Percentiles rank a stretch among this genome's conserved stretches.
Evolutionary conservation across 1,140 invertebrate species (phyloP).

Genomic region (Pinna nobilis): DNA sequence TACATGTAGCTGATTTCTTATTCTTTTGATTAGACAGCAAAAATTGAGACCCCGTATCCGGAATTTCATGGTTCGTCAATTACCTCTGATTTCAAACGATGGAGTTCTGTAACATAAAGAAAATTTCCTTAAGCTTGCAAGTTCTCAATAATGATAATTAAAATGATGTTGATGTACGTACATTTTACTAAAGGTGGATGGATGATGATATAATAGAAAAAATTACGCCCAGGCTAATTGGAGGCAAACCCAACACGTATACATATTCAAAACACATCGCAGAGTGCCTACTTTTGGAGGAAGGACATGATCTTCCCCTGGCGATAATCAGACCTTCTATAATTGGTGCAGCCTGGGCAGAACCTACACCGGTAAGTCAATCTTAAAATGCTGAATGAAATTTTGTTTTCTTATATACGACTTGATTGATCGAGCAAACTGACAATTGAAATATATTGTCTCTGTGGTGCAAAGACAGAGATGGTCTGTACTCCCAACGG

Average conservation of each 20-base stretch:
- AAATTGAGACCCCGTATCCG: too few relatives aligned
- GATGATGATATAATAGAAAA: constrained; percentile 74
- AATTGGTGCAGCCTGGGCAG: constrained; percentile 94
- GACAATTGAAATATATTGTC: too few relatives aligned
- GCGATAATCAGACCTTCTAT: constrained; percentile 94
- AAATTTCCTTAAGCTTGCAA: neutral
- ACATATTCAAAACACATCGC: constrained; percentile 77
- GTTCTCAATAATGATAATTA: neutral
- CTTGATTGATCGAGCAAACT: too few relatives aligned
- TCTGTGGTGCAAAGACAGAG: too few relatives aligned
- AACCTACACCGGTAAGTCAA: constrained; percentile 87
- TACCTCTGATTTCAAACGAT: too few relatives aligned
- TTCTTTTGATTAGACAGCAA: too few relatives aligned
- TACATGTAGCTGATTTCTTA: too few relatives aligned
- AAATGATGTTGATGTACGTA: neutral
- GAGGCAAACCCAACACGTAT: constrained; percentile 76
- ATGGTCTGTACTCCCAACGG: too few relatives aligned
- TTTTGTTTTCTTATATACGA: too few relatives aligned
- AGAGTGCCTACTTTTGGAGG: constrained; percentile 76
- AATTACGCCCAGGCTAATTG: constrained; percentile 70
- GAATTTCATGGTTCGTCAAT: too few relatives aligned
- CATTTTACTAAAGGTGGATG: constrained; percentile 73
- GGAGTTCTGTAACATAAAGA: neutral
- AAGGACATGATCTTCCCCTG: constrained; percentile 81
- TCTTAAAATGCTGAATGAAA: too few relatives aligned